Conservation (phyloP, 2,113 vertebrate species). For the Pachycephala philippinensis region DNA sequence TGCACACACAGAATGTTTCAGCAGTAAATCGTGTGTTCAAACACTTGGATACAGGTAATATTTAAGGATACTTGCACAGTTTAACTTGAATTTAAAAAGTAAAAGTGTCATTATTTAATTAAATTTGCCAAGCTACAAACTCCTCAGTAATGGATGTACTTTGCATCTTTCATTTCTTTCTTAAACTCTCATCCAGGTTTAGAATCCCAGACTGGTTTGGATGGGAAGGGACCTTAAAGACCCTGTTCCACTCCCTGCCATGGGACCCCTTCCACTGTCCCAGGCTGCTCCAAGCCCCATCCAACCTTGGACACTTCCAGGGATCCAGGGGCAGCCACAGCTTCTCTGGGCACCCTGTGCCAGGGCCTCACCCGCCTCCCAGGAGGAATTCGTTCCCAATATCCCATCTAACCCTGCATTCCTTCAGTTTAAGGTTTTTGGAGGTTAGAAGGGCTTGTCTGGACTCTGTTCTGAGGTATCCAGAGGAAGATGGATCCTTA, state of each 20-base stretch:
- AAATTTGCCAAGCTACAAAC: not conserved
- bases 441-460: not conserved
- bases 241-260: not conserved
- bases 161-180: not conserved
- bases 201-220: not conserved
- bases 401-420: not conserved
- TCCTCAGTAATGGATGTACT: accelerated
- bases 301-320: not conserved
- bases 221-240: not conserved
- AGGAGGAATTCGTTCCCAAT: not conserved
- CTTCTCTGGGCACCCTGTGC: not conserved
- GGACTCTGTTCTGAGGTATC: not conserved
- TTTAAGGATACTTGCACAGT: not conserved
- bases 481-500: constrained; percentile 38
- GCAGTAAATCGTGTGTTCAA: not conserved
- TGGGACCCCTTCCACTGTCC: not conserved
- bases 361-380: not conserved
- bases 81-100: not conserved
- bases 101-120: not conserved
- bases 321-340: not conserved
- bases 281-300: not conserved
- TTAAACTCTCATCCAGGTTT: not conserved
- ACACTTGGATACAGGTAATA: not conserved
- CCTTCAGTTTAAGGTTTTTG: no score
- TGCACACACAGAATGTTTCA: not conserved